Evolutionary conservation across 2,797 vertebrate genomes (phyloP), one percentile per base, ranked within the genome.

Genomic region (Acipenser ruthenus): DNA sequence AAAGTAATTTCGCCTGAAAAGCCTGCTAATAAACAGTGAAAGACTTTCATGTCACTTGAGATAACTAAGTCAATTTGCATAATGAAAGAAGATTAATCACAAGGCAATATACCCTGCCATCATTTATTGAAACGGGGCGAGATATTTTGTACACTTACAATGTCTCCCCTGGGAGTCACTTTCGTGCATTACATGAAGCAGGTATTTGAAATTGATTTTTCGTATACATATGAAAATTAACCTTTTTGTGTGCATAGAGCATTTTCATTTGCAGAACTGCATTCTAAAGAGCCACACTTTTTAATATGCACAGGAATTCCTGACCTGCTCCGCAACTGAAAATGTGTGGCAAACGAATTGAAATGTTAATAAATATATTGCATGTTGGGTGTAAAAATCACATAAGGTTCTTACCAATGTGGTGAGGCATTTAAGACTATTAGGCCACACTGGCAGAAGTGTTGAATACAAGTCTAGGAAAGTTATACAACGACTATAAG

Each of bases 11-110:
- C 48, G 13, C 12, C 62, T 88, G 82, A 83, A 82, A 88, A 87
- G 82, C 83, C 82, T 86, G 90, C 88, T 89, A 90, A 88, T 91
- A 90, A 89, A 90, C 89, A 86, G 90, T 84, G 84, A 89, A 89
- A 87, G 87, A 89, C 86, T 86, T 83, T 80, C 84, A 90, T 81
- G 88, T 79, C 83, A 87, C 87, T 88, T 85, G 86, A 89, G 88
- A 82, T 83, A 82, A 84, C 81, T 71, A 83, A 79, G 73, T 72
- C 72, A 69, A 79, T 88, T 85, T 88, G 75, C 80, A 86, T 87
- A 86, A 86, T 87, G 90, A 86, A 90, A 89, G 88, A 67, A 75
- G 78, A 90, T 91, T 89, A 90, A 89, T 88, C 88, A 89, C 86
- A 84, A 79, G 78, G 80, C 82, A 83, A 84, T 82, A 86, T 78